phyloP scores from a whole-genome alignment of 1,140 invertebrate species.

The Camponotus floridanus region DNA sequence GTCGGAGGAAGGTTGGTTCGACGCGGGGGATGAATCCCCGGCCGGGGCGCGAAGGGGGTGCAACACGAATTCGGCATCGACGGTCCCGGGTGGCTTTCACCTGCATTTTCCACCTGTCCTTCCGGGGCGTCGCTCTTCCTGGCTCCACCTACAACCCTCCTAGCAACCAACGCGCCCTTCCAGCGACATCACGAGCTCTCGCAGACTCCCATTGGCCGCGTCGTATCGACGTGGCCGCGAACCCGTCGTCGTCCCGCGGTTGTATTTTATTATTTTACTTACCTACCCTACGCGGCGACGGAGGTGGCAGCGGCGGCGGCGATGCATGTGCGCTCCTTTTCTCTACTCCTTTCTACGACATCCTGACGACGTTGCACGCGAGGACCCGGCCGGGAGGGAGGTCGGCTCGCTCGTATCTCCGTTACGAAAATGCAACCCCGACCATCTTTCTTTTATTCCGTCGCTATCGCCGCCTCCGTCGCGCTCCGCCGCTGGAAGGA shows the following conservation, averaged over 20 bases:
- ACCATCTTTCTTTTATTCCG: constrained; percentile 53
- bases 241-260: constrained; percentile 60
- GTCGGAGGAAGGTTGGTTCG: constrained; percentile 10
- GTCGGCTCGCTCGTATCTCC: constrained; percentile 22
- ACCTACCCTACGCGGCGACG: constrained; percentile 67
- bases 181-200: constrained; percentile 78
- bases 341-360: constrained; percentile 40
- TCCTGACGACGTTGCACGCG: constrained; percentile 50
- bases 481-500: background rate
- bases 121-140: constrained; percentile 77
- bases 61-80: constrained; percentile 72
- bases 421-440: constrained; percentile 54
- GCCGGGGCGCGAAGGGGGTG: constrained; percentile 52
- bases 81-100: constrained; percentile 71
- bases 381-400: constrained; percentile 43
- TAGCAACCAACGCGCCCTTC: constrained; percentile 77
- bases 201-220: constrained; percentile 77
- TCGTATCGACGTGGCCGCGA: constrained; percentile 75
- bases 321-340: constrained; percentile 68
- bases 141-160: constrained; percentile 81
- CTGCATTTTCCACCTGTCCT: constrained; percentile 82
- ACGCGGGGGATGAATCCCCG: constrained; percentile 34
- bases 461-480: background rate
- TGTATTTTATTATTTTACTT: constrained; percentile 83
- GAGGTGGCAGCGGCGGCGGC: constrained; percentile 26